A percentile compares a stretch with the other conserved stretches of the same genome.
phyloP scores from a whole-genome alignment of 1,140 invertebrate species.

The Philotrypesis tridentata region DNA sequence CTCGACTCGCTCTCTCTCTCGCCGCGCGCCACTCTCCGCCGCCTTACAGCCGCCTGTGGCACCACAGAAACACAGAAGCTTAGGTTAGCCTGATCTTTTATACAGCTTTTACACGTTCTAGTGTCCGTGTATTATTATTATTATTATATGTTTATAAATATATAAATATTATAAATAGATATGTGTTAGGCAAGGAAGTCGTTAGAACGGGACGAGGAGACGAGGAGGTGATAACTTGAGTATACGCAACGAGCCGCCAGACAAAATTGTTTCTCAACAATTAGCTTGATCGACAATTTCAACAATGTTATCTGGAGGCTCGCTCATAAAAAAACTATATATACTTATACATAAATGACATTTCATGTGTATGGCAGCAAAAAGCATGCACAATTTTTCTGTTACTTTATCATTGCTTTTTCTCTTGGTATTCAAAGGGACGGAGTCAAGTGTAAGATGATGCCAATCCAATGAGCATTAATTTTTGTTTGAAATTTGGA shows the following conservation, averaged over 20 bases:
- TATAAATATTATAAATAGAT: background rate
- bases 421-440: slow-evolving; percentile 31
- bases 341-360: slow-evolving; percentile 21
- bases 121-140: slow-evolving; percentile 50
- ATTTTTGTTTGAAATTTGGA: background rate
- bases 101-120: slow-evolving; percentile 54
- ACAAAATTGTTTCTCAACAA: slow-evolving; percentile 10
- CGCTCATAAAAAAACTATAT: slow-evolving; percentile 34
- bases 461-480: background rate
- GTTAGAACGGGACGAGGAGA: background rate
- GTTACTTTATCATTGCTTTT: slow-evolving; percentile 14
- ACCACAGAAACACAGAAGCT: slow-evolving; percentile 72
- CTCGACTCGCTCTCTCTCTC: slow-evolving; percentile 67
- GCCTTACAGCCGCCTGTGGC: slow-evolving; percentile 74
- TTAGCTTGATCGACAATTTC: background rate
- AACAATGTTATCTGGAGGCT: slow-evolving; percentile 27
- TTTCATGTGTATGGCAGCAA: background rate
- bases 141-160: background rate
- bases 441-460: slow-evolving; percentile 23
- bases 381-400: slow-evolving; percentile 24
- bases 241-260: background rate
- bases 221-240: background rate
- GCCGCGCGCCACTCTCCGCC: slow-evolving; percentile 69
- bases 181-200: background rate
- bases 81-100: slow-evolving; percentile 61